A percentile compares a stretch with the other conserved stretches of the same genome.
Conservation (phyloP, 2,888 invertebrate genomes). For the Tiphia femorata region DNA sequence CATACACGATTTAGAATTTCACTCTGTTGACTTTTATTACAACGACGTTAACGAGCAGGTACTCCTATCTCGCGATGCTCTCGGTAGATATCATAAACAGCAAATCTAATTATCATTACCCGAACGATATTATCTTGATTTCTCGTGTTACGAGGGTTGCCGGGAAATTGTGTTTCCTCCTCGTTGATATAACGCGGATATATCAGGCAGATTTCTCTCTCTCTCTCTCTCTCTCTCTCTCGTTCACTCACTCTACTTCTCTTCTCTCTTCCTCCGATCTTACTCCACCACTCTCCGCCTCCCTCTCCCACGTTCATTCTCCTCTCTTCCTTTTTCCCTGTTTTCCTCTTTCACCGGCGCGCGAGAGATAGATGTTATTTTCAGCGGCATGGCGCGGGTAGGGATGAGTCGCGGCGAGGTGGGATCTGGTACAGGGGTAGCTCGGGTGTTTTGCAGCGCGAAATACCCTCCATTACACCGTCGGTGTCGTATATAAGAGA, state of each 20-base stretch:
- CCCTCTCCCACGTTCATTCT: conserved; percentile 7
- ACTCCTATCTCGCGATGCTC: too few species aligned
- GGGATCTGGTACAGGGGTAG: conserved; percentile 40
- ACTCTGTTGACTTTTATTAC: too few species aligned
- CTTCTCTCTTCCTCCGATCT: too few species aligned
- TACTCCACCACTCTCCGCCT: conserved; percentile 14
- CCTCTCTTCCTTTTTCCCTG: conserved; percentile 14
- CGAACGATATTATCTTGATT: conserved; percentile 17
- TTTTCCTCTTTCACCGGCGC: conserved; percentile 26
- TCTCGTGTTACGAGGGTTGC: conserved; percentile 1
- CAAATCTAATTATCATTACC: conserved; percentile 30
- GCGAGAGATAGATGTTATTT: conserved; percentile 62
- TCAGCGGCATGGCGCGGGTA: conserved; percentile 47
- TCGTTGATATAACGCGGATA: conserved; percentile 32
- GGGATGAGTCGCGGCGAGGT: conserved; percentile 35
- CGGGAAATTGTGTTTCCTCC: conserved; percentile 41
- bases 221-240: background rate
- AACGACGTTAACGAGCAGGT: too few species aligned
- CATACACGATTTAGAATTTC: too few species aligned
- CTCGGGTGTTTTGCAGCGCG: conserved; percentile 64
- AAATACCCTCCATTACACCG: conserved; percentile 65
- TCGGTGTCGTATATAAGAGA: conserved; percentile 59
- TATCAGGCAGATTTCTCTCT: conserved; percentile 29
- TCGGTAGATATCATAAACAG: too few species aligned
- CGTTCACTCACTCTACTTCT: conserved; percentile 5